These are phyloP conservation scores for Drosophila auraria DNA, from an alignment of 1,140 invertebrate species.

Conservation along the genomic window DNA sequence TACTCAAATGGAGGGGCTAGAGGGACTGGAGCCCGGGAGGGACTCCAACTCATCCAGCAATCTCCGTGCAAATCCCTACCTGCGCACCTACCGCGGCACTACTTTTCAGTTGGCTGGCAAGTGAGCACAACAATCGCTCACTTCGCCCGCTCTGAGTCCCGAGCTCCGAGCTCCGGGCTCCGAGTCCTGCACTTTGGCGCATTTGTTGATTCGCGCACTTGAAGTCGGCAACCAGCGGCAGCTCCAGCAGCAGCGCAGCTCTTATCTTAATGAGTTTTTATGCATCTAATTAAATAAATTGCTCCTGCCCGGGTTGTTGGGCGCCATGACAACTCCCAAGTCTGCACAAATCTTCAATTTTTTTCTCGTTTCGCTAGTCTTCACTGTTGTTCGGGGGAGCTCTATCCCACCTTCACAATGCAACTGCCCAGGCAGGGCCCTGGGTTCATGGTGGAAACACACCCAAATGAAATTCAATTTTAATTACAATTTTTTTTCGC, in stretches of 20 bases:
- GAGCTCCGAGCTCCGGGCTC: no score
- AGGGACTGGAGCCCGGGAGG: background rate
- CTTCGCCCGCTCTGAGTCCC: constrained; percentile 18
- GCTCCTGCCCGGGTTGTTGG: constrained; percentile 56
- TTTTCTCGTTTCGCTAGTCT: constrained; percentile 13
- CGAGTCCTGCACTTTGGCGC: constrained; percentile 72
- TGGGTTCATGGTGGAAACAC: constrained; percentile 38
- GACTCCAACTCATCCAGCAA: constrained; percentile 24
- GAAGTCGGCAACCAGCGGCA: constrained; percentile 39
- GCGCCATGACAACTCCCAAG: constrained; percentile 71
- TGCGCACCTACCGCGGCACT: constrained; percentile 44
- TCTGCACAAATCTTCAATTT: constrained; percentile 42
- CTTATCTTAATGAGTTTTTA: constrained; percentile 84
- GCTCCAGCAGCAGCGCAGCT: constrained; percentile 50
- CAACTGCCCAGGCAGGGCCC: constrained; percentile 34
- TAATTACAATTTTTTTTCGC: constrained; percentile 73
- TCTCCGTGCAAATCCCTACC: constrained; percentile 36
- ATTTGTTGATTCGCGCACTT: constrained; percentile 82
- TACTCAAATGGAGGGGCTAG: constrained; percentile 49
- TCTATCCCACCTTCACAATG: constrained; percentile 15
- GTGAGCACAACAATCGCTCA: constrained; percentile 78
- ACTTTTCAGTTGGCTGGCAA: constrained; percentile 73
- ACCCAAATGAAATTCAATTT: constrained; percentile 78
- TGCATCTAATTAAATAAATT: constrained; percentile 84
- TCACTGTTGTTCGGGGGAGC: constrained; percentile 6